A percentile compares a stretch with the other conserved stretches of the same genome.
Conservation (phyloP, 1,140 invertebrate genomes). For the Drosophila azteca region DNA sequence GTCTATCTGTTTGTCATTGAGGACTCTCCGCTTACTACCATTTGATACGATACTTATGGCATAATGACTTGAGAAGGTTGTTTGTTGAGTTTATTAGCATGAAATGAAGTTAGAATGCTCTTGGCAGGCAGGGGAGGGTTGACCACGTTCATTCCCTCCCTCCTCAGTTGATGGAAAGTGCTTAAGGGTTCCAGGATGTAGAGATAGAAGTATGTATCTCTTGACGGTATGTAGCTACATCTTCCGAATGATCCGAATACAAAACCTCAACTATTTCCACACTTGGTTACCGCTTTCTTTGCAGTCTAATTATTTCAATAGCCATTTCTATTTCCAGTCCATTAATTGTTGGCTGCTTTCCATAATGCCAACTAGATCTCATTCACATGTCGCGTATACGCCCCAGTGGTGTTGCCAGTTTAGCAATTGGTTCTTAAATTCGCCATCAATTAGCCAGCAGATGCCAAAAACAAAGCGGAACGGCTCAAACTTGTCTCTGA, state of each 20-base stretch:
- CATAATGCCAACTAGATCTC: not conserved
- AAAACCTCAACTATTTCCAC: not conserved
- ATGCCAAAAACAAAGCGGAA: constrained; percentile 33
- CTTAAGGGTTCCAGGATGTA: too few species aligned
- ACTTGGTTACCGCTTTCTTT: not conserved
- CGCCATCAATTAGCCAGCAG: constrained; percentile 46
- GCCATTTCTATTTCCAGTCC: too few species aligned
- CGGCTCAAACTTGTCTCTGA: not conserved
- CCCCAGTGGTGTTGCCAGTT: constrained; percentile 18
- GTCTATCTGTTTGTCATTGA: constrained; percentile 23
- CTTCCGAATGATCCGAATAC: too few species aligned
- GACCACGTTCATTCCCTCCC: not conserved
- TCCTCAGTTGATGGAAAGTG: not conserved
- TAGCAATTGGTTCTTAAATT: constrained; percentile 20
- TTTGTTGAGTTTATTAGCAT: constrained; percentile 51
- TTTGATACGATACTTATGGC: constrained; percentile 26
- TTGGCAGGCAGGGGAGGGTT: not conserved
- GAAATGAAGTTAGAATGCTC: constrained; percentile 3
- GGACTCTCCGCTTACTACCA: constrained; percentile 40
- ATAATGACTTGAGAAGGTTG: constrained; percentile 24
- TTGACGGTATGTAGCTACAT: too few species aligned
- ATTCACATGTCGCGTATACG: constrained; percentile 34
- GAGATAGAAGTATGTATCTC: too few species aligned
- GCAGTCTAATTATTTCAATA: too few species aligned
- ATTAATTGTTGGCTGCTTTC: too few species aligned